Evolutionary conservation across 2,113 vertebrate genomes (phyloP), one percentile per base, ranked within the genome.

Genomic region (Sterrhoptilus dennistouni): DNA sequence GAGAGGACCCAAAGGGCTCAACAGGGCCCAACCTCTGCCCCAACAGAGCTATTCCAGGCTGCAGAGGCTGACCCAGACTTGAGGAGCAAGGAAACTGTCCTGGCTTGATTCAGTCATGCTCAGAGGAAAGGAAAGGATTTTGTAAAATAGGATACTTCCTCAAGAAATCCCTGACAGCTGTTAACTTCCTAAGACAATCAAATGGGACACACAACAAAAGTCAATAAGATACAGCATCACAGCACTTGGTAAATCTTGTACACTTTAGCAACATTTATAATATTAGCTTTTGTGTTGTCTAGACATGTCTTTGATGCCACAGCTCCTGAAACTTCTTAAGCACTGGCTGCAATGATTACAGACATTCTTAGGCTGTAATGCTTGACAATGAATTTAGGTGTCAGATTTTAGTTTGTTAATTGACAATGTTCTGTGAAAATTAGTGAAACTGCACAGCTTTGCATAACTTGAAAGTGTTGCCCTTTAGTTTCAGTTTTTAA

Each of bases 361-460:
- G 45, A 18, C 29, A 29, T 35, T 28, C 31, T 60, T 79, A 87
- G 20, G 11, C 13, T 40, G 28, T 36, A 84, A 35, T 22, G 23
- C 27, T 75, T 68, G 69, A 75, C 35, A 45, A n/a, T 86, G 38
- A 63, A 44, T 65, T 24, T 22, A 45, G 6, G 19, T 71, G 33
- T 79, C 84, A 87, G 24, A 44, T 89, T 92, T 87, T 25, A 52
- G 17, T 68, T 84, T 89, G 18, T 59, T 69, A 74, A 83, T 47
- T 27, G 29, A 47, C 42, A 64, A 18, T 5, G 56, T 59, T 84
- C 29, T 56, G 23, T 75, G 71, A 75, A 89, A 89, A 71, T 68
- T 65, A 84, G 40, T 63, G 40, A 44, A 52, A 35, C 23, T 64
- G 52, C 64, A 50, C 10, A 60, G 36, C 31, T 72, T 91, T 89